Evolutionary conservation across 1,140 invertebrate species (phyloP).

Genomic region (Penaeus chinensis): DNA sequence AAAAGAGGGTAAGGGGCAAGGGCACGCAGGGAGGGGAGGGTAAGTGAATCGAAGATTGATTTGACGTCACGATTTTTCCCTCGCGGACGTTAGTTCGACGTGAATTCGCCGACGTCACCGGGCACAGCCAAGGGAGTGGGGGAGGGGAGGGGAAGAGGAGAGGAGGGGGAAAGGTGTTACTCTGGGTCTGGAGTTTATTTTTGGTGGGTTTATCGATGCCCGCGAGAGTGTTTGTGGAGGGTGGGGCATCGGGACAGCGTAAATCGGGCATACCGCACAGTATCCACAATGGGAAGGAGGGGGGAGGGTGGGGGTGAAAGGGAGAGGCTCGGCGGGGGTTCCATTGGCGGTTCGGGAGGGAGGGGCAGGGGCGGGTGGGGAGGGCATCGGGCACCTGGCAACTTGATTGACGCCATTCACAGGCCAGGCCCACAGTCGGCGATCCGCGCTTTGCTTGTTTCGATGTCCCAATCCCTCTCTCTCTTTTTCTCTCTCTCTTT

Average conservation of each 20-base stretch:
- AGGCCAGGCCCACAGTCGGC: neutral
- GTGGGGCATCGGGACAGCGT: no score
- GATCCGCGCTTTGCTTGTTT: no score
- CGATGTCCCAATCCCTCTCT: no score
- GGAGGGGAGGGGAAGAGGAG: neutral
- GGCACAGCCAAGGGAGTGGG: neutral
- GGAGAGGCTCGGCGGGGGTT: neutral
- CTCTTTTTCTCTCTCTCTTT: no score
- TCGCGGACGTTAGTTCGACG: no score
- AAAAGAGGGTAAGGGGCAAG: neutral
- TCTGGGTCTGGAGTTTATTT: no score
- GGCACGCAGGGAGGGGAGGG: neutral
- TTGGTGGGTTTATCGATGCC: no score
- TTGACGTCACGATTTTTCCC: no score
- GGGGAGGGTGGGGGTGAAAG: neutral
- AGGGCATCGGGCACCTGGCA: constrained; percentile 1
- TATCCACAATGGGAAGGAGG: neutral
- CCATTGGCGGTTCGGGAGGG: no score
- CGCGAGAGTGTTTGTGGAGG: no score
- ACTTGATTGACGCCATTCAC: constrained; percentile 52
- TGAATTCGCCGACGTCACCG: no score
- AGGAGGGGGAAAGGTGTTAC: neutral
- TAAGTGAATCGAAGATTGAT: neutral
- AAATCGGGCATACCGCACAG: no score
- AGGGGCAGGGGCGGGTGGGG: neutral